Conservation (phyloP, 2,888 invertebrate genomes). For the Platycheirus albimanus region DNA sequence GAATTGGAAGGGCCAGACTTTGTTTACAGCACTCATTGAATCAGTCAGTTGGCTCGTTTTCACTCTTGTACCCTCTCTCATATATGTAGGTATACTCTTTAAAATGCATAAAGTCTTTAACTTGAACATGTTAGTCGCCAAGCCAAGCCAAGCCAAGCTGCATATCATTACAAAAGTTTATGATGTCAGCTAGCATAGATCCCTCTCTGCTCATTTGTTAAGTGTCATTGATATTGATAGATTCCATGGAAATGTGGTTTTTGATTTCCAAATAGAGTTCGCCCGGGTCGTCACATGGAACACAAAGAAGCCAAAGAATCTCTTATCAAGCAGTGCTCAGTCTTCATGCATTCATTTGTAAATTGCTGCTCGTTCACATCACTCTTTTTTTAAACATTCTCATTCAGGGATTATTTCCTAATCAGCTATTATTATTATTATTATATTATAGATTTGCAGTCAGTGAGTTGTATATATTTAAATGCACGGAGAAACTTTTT, state of each 20-base stretch:
- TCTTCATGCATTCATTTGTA: slow-evolving; percentile 65
- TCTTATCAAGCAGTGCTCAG: slow-evolving; percentile 56
- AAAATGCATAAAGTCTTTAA: slow-evolving; percentile 14
- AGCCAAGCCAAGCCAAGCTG: slow-evolving; percentile 42
- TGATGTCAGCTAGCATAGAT: slow-evolving; percentile 47
- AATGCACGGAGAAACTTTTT: slow-evolving; percentile 42
- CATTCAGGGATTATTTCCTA: slow-evolving; percentile 72
- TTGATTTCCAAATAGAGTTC: slow-evolving; percentile 2
- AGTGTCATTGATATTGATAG: slow-evolving; percentile 67
- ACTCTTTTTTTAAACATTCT: slow-evolving; percentile 49
- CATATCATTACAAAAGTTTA: slow-evolving; percentile 64
- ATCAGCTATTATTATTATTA: slow-evolving; percentile 56
- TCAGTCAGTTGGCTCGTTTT: slow-evolving; percentile 38
- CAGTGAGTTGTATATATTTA: slow-evolving; percentile 18
- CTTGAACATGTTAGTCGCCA: not conserved
- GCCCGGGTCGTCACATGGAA: slow-evolving; percentile 26
- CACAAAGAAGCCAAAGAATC: slow-evolving; percentile 58
- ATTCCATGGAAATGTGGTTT: slow-evolving; percentile 48
- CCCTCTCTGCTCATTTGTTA: slow-evolving; percentile 49
- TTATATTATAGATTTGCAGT: slow-evolving; percentile 63
- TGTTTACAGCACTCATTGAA: slow-evolving; percentile 58
- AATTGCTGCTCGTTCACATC: slow-evolving; percentile 57
- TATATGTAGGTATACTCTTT: not conserved
- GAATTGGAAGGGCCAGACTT: slow-evolving; percentile 56
- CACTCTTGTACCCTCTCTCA: slow-evolving; percentile 8